phyloP scores from a whole-genome alignment of 2,888 invertebrate genomes.

The Gymnosoma rotundatum region DNA sequence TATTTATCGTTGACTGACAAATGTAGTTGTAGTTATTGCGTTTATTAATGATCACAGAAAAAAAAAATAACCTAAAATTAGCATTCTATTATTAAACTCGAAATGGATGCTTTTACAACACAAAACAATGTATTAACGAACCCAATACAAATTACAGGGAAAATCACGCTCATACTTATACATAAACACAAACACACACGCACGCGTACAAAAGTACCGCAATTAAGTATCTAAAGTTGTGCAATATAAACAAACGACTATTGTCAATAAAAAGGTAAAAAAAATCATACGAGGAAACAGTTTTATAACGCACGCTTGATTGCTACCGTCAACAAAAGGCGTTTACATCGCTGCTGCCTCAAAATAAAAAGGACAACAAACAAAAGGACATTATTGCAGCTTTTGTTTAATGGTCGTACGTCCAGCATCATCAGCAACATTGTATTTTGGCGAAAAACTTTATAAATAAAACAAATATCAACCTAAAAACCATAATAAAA shows the following conservation, averaged over 20 bases:
- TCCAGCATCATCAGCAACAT: slow-evolving; percentile 43
- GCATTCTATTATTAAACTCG: slow-evolving; percentile 75
- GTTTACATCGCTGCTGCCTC: slow-evolving; percentile 11
- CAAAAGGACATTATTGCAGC: slow-evolving; percentile 53
- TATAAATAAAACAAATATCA: slow-evolving; percentile 28
- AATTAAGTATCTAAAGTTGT: slow-evolving; percentile 1
- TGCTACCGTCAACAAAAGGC: slow-evolving; percentile 44
- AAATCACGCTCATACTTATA: neutral
- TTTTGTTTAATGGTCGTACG: slow-evolving; percentile 53
- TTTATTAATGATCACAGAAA: slow-evolving; percentile 54
- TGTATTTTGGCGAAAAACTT: slow-evolving; percentile 25
- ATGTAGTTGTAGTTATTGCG: slow-evolving; percentile 52
- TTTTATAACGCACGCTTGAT: slow-evolving; percentile 52
- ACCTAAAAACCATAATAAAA: slow-evolving; percentile 49
- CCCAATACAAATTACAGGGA: slow-evolving; percentile 64
- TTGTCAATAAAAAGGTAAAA: slow-evolving; percentile 59
- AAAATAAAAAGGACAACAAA: slow-evolving; percentile 32
- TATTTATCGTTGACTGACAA: slow-evolving; percentile 48
- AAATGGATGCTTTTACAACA: slow-evolving; percentile 46
- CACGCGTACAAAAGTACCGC: neutral
- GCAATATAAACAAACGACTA: slow-evolving; percentile 26
- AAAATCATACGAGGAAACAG: neutral
- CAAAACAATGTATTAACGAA: slow-evolving; percentile 65
- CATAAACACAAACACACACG: slow-evolving; percentile 6
- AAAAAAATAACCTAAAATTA: slow-evolving; percentile 74